A percentile compares a stretch with the other conserved stretches of the same genome.
Evolutionary conservation across 2,888 invertebrate genomes (phyloP).

Genomic region (Stenchaetothrips biformis): DNA sequence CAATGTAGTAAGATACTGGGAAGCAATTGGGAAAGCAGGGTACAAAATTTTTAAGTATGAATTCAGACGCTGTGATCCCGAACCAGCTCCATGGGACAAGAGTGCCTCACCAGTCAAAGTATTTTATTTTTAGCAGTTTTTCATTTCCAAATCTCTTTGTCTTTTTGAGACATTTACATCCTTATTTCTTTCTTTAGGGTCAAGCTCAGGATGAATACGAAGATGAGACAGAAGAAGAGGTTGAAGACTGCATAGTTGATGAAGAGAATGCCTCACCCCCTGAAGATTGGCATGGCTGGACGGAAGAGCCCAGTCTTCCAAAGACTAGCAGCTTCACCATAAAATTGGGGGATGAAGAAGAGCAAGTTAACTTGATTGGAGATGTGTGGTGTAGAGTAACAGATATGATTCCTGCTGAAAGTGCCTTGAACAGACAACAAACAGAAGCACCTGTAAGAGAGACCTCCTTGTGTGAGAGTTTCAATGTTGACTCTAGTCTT

Average conservation of each 20-base stretch:
- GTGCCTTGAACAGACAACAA: too few species aligned
- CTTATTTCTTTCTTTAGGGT: background rate
- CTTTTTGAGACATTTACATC: background rate
- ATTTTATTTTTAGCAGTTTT: background rate
- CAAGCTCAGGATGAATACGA: background rate
- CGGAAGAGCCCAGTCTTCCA: background rate
- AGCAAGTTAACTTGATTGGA: background rate
- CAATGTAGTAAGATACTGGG: conserved; percentile 45
- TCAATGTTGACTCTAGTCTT: background rate
- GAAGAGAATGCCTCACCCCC: background rate
- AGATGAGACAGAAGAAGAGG: background rate
- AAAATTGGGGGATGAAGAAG: background rate
- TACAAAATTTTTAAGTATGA: conserved; percentile 47
- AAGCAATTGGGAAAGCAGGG: conserved; percentile 43
- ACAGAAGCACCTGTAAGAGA: too few species aligned
- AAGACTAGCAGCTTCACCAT: background rate
- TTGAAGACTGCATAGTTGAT: background rate
- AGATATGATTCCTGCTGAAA: background rate
- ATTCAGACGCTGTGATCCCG: conserved; percentile 43
- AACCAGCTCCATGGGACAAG: conserved; percentile 33
- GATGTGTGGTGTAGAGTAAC: background rate
- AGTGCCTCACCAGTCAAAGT: background rate
- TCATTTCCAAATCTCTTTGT: background rate
- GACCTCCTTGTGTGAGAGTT: too few species aligned
- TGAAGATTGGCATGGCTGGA: background rate